These are phyloP conservation scores for Drosophila neocordata DNA, from an alignment of 1,140 invertebrate species.

Conservation along the genomic window DNA sequence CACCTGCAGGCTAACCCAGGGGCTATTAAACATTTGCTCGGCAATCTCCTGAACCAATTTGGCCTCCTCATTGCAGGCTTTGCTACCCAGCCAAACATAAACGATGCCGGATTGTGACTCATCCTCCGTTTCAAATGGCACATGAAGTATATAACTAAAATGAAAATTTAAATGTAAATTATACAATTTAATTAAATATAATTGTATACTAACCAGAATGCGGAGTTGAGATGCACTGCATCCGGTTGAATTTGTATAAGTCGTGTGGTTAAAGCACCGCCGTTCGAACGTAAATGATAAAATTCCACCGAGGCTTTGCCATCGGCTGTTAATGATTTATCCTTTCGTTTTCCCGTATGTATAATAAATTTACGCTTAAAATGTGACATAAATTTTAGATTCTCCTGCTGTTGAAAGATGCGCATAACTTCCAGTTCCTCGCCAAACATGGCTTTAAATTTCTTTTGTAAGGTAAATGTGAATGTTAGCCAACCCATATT, in stretches of 20 bases:
- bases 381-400: slow-evolving; percentile 99
- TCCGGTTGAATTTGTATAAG: slow-evolving; percentile 95
- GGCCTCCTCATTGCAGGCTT: slow-evolving; percentile 94
- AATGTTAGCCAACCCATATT: slow-evolving; percentile 99
- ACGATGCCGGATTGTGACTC: slow-evolving; percentile 95
- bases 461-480: slow-evolving; percentile 98
- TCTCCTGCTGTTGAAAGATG: slow-evolving; percentile 99
- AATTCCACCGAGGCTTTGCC: slow-evolving; percentile 91
- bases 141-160: slow-evolving; percentile 95
- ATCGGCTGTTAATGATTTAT: slow-evolving; percentile 83
- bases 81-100: slow-evolving; percentile 98
- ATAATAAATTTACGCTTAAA: slow-evolving; percentile 98
- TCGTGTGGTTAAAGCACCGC: slow-evolving; percentile 95
- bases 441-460: slow-evolving; percentile 97
- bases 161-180: slow-evolving; percentile 22
- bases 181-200: neutral
- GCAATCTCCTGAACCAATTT: slow-evolving; percentile 96
- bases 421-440: slow-evolving; percentile 98
- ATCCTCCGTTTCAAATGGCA: slow-evolving; percentile 96
- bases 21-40: slow-evolving; percentile 95
- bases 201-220: slow-evolving; percentile 88
- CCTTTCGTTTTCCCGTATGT: slow-evolving; percentile 93
- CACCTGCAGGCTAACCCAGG: slow-evolving; percentile 92
- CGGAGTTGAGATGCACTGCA: slow-evolving; percentile 90
- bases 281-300: slow-evolving; percentile 97